phyloP scores from a whole-genome alignment of 2,797 vertebrate genomes.

The Ctenopoma kingsleyae region DNA sequence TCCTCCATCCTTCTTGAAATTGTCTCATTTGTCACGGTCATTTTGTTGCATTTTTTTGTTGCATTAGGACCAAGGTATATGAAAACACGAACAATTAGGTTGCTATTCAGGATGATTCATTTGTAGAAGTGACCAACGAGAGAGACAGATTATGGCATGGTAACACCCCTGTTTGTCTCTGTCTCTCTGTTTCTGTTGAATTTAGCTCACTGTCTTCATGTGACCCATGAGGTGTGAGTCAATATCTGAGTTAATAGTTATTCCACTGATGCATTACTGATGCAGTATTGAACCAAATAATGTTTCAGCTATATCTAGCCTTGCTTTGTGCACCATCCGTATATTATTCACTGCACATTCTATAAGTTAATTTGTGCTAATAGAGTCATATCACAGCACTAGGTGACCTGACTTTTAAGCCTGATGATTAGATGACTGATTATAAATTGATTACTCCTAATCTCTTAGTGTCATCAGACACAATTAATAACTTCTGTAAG shows the following conservation, averaged over 20 bases:
- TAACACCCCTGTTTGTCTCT: too few relatives aligned
- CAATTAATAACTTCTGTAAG: slow-evolving; percentile 18
- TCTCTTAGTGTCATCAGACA: slow-evolving; percentile 23
- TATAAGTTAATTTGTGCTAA: slow-evolving; percentile 20
- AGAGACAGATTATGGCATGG: not conserved
- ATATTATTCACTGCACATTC: slow-evolving; percentile 14
- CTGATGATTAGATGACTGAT: slow-evolving; percentile 41
- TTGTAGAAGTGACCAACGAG: not conserved
- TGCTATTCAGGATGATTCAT: slow-evolving; percentile 7
- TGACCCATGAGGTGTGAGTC: not conserved
- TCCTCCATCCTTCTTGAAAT: not conserved
- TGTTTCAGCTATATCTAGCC: slow-evolving; percentile 17
- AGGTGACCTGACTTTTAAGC: slow-evolving; percentile 15
- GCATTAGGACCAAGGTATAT: not conserved
- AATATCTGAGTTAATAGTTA: not conserved
- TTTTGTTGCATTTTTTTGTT: too few relatives aligned
- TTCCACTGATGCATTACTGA: not conserved
- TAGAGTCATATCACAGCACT: slow-evolving; percentile 12
- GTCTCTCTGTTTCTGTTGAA: too few relatives aligned
- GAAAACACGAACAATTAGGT: not conserved
- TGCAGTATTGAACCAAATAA: not conserved
- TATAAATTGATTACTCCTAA: slow-evolving; percentile 25
- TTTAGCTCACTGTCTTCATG: not conserved
- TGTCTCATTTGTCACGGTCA: not conserved
- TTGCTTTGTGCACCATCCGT: not conserved